Percentiles rank a stretch among this genome's conserved stretches.
These are phyloP conservation scores for Sinocyclocheilus grahami DNA, from an alignment of 2,113 vertebrate genomes.

Conservation along the genomic window DNA sequence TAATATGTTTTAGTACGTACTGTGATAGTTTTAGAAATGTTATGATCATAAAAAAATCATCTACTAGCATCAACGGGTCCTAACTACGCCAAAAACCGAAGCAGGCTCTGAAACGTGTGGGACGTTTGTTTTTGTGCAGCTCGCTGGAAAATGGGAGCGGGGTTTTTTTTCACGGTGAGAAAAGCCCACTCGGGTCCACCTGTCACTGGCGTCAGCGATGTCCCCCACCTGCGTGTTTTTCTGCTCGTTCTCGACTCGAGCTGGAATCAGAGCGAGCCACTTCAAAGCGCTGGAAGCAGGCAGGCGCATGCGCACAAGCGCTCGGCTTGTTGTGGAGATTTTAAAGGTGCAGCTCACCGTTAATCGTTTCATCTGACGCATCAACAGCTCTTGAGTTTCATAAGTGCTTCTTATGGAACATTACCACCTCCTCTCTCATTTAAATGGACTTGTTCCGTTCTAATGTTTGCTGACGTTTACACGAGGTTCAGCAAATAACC, in stretches of 20 bases:
- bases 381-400: not conserved
- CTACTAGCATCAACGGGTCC: not conserved
- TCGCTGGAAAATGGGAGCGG: not conserved
- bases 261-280: slow-evolving; percentile 53
- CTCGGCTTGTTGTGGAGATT: slow-evolving; percentile 66
- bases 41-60: not conserved
- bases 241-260: slow-evolving; percentile 5
- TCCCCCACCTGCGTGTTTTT: slow-evolving; percentile 22
- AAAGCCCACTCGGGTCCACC: slow-evolving; percentile 53
- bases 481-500: not conserved
- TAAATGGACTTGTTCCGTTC: not conserved
- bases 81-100: not conserved
- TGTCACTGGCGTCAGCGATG: slow-evolving; percentile 53
- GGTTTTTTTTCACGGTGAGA: slow-evolving; percentile 36
- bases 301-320: not conserved
- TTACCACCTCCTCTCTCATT: slow-evolving; percentile 1
- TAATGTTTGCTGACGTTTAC: not conserved
- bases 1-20: not conserved
- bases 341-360: slow-evolving; percentile 19
- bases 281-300: slow-evolving; percentile 51
- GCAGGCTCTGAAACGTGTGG: not conserved
- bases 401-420: slow-evolving; percentile 4
- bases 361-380: slow-evolving; percentile 5
- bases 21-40: not conserved
- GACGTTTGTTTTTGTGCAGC: not conserved